A percentile compares a stretch with the other conserved stretches of the same genome.
phyloP scores from a whole-genome alignment of 2,888 invertebrate genomes.

The Venustoraphidia nigricollis region DNA sequence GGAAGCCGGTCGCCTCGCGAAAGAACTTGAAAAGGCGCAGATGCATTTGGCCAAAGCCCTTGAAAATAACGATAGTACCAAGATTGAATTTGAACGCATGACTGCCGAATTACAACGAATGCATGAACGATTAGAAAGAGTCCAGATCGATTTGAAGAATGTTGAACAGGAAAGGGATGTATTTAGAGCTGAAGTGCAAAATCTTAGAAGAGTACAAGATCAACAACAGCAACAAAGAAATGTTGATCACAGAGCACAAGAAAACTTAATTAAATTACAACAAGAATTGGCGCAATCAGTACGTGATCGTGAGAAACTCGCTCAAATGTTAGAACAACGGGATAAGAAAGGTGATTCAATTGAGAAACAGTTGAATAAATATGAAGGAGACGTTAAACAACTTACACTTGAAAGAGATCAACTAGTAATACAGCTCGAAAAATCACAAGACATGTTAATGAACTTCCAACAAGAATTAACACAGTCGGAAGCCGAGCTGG shows the following conservation, averaged over 20 bases:
- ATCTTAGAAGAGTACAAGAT: slow-evolving; percentile 42
- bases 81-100: slow-evolving; percentile 75
- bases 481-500: slow-evolving; percentile 66
- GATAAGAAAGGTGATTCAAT: slow-evolving; percentile 66
- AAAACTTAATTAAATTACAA: slow-evolving; percentile 54
- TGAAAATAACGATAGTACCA: slow-evolving; percentile 66
- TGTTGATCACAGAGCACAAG: slow-evolving; percentile 51
- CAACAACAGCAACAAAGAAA: slow-evolving; percentile 48
- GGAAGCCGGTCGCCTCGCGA: slow-evolving; percentile 69
- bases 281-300: slow-evolving; percentile 57
- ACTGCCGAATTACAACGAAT: slow-evolving; percentile 65
- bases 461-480: slow-evolving; percentile 86
- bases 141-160: slow-evolving; percentile 50
- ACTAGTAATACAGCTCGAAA: slow-evolving; percentile 75
- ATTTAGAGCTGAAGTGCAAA: slow-evolving; percentile 50
- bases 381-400: slow-evolving; percentile 75
- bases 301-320: slow-evolving; percentile 63
- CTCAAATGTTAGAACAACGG: slow-evolving; percentile 59
- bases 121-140: slow-evolving; percentile 63
- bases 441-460: slow-evolving; percentile 83
- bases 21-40: slow-evolving; percentile 75
- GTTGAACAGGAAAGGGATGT: slow-evolving; percentile 61
- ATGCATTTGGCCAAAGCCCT: slow-evolving; percentile 69
- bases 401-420: slow-evolving; percentile 75
- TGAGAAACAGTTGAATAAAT: slow-evolving; percentile 71